phyloP scores from a whole-genome alignment of 2,797 vertebrate genomes.

The Myotis vivesi region DNA sequence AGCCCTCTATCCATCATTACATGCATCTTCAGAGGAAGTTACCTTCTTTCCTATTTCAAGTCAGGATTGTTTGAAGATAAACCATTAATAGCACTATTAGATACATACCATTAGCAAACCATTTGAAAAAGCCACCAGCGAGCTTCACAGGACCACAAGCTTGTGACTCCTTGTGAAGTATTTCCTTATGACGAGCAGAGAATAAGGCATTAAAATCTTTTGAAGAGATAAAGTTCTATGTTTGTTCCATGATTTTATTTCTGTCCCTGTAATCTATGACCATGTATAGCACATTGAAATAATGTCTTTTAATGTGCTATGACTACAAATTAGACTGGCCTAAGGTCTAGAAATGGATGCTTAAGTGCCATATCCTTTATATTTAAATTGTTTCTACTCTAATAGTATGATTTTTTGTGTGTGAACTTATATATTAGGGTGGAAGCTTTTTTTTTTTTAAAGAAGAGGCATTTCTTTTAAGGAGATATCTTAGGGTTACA shows the following conservation, averaged over 20 bases:
- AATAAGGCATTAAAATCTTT: neutral
- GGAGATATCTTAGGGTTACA: neutral
- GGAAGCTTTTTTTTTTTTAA: neutral
- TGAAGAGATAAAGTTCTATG: neutral
- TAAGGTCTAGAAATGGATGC: neutral
- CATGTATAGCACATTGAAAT: neutral
- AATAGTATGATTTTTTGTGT: neutral
- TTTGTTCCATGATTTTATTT: slow-evolving; percentile 1
- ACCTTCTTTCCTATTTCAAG: neutral
- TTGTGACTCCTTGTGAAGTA: neutral
- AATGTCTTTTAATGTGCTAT: neutral
- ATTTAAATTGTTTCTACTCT: neutral
- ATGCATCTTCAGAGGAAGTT: neutral
- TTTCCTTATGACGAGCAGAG: neutral
- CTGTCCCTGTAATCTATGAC: neutral
- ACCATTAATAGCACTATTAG: neutral
- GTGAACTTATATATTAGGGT: neutral
- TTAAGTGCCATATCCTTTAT: neutral
- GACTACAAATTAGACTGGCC: neutral
- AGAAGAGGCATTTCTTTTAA: neutral
- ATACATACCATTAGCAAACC: neutral
- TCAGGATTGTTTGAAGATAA: neutral
- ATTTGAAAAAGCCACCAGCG: neutral
- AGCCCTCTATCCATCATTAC: neutral
- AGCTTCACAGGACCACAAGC: neutral